Conservation (phyloP, 2,797 vertebrate species). For the Poeciliopsis presidionis region DNA sequence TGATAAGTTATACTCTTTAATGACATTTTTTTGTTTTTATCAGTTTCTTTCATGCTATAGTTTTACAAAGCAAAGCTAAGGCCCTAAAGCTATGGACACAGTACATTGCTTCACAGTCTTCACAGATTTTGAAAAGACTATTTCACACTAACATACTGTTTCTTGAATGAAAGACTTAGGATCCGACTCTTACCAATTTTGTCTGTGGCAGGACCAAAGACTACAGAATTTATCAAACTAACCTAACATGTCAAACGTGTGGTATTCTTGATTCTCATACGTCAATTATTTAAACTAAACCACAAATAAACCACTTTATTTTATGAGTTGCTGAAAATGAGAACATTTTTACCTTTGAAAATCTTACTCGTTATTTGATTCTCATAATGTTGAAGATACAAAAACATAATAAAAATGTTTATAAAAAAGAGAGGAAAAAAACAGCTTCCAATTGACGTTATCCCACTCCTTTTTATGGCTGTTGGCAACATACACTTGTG, state of each 20-base stretch:
- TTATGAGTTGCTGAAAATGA: neutral
- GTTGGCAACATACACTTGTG: neutral
- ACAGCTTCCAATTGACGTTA: neutral
- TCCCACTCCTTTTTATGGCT: neutral
- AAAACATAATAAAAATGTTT: neutral
- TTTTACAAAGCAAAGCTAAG: neutral
- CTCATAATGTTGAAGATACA: neutral
- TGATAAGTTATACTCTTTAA: neutral
- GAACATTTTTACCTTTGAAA: neutral
- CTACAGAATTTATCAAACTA: neutral
- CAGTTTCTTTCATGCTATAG: neutral
- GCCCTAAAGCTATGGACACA: neutral
- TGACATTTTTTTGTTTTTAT: neutral
- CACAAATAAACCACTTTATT: neutral
- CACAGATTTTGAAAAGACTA: neutral
- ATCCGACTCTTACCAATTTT: neutral
- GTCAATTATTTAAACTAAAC: neutral
- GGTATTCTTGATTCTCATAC: neutral
- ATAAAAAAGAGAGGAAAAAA: neutral
- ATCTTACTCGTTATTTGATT: neutral
- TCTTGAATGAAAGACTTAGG: neutral
- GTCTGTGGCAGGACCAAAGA: neutral
- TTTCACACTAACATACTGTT: neutral
- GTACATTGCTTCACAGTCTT: neutral
- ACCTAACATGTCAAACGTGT: neutral